Evolutionary conservation across 2,113 vertebrate species (phyloP).

Genomic region (Pseudonaja textilis): DNA sequence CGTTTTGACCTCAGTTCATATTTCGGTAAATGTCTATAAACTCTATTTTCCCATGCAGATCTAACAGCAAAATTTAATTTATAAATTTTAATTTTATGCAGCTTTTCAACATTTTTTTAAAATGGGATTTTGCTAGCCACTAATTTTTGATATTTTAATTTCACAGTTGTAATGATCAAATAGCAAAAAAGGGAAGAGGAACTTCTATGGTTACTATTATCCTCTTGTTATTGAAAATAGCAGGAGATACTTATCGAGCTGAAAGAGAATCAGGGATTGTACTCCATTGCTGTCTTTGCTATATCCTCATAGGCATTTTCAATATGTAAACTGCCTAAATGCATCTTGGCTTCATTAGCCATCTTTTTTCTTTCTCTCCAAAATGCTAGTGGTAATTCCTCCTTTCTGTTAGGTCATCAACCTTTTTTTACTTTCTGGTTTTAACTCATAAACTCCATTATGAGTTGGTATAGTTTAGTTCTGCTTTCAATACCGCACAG

Average conservation of each 20-base stretch:
- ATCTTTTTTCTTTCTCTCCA: background rate
- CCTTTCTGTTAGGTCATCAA: background rate
- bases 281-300: background rate
- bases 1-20: background rate
- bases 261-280: background rate
- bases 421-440: background rate
- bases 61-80: background rate
- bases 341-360: background rate
- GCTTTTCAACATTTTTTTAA: background rate
- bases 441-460: background rate
- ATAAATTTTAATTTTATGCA: background rate
- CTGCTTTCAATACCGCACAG: too few relatives aligned
- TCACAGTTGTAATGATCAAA: background rate
- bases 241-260: background rate
- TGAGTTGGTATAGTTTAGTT: background rate
- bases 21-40: background rate
- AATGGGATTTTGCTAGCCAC: background rate
- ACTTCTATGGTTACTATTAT: background rate
- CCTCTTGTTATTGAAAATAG: background rate
- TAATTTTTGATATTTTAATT: background rate
- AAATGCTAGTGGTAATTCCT: background rate
- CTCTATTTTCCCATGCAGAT: background rate
- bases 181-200: background rate
- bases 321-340: background rate
- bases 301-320: background rate